These are phyloP conservation scores for Reinhardtius hippoglossoides DNA, from an alignment of 2,113 vertebrate genomes.

Conservation along the genomic window DNA sequence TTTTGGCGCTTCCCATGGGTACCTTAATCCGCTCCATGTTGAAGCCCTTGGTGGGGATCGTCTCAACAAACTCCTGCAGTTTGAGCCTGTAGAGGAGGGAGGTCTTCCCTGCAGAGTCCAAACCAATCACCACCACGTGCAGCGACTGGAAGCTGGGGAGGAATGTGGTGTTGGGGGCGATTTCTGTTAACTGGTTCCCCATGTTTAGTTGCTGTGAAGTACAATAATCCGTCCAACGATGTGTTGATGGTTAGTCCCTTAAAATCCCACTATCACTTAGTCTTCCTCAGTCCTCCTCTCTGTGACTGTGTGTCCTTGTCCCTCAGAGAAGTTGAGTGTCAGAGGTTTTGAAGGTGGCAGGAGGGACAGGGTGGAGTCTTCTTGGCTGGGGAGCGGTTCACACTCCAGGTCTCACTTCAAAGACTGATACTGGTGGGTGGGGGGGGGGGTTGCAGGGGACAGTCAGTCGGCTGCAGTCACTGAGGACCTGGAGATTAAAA, in stretches of 20 bases:
- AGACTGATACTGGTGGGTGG: slow-evolving; percentile 8
- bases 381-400: slow-evolving; percentile 7
- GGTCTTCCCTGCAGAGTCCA: slow-evolving; percentile 87
- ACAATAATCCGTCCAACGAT: background rate
- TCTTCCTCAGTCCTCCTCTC: slow-evolving; percentile 1
- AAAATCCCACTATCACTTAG: background rate
- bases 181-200: slow-evolving; percentile 87
- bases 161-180: slow-evolving; percentile 78
- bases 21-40: slow-evolving; percentile 87
- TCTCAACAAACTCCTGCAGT: slow-evolving; percentile 86
- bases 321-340: background rate
- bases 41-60: slow-evolving; percentile 86
- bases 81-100: slow-evolving; percentile 87
- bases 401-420: slow-evolving; percentile 57
- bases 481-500: slow-evolving; percentile 17
- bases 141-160: slow-evolving; percentile 82
- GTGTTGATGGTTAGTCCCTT: background rate
- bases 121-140: slow-evolving; percentile 85
- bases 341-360: background rate
- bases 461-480: slow-evolving; percentile 31
- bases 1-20: slow-evolving; percentile 75
- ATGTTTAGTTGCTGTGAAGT: slow-evolving; percentile 52
- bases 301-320: background rate
- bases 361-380: background rate
- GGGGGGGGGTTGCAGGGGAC: background rate